A percentile compares a stretch with the other conserved stretches of the same genome.
These are phyloP conservation scores for Sebastes steindachneri DNA, from an alignment of 2,797 vertebrate genomes.

Conservation along the genomic window DNA sequence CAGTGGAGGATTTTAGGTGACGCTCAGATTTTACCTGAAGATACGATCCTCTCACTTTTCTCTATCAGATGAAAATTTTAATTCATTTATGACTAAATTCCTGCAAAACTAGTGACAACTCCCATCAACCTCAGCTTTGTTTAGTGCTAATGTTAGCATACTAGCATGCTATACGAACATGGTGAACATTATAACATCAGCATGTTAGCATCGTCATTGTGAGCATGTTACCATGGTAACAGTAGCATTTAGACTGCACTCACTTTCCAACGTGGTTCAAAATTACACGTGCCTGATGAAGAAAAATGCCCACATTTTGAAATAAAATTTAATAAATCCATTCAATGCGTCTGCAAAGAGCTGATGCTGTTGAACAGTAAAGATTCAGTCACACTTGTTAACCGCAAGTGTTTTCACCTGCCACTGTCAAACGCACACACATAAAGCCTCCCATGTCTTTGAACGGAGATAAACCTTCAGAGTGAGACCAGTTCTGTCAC, in stretches of 20 bases:
- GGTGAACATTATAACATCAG: background rate
- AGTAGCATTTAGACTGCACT: background rate
- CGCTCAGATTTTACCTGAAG: accelerated
- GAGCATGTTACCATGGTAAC: background rate
- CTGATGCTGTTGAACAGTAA: background rate
- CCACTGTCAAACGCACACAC: background rate
- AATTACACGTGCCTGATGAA: slow-evolving; percentile 22
- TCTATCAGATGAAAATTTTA: background rate
- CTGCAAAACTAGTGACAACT: background rate
- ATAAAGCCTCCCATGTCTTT: background rate
- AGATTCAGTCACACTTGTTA: background rate
- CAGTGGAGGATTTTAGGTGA: background rate
- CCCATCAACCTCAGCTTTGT: background rate
- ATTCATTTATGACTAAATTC: background rate
- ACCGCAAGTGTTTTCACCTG: background rate
- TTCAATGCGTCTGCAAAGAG: background rate
- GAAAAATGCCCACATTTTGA: slow-evolving; percentile 15
- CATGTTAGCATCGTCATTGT: background rate
- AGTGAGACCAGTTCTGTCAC: slow-evolving; percentile 48
- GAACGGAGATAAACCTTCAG: background rate
- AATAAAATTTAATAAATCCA: background rate
- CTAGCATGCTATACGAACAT: background rate
- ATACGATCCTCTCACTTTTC: background rate
- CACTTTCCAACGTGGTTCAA: background rate
- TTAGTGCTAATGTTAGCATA: background rate